phyloP scores from a whole-genome alignment of 1,140 invertebrate species.

The Himalopsyche phryganea region DNA sequence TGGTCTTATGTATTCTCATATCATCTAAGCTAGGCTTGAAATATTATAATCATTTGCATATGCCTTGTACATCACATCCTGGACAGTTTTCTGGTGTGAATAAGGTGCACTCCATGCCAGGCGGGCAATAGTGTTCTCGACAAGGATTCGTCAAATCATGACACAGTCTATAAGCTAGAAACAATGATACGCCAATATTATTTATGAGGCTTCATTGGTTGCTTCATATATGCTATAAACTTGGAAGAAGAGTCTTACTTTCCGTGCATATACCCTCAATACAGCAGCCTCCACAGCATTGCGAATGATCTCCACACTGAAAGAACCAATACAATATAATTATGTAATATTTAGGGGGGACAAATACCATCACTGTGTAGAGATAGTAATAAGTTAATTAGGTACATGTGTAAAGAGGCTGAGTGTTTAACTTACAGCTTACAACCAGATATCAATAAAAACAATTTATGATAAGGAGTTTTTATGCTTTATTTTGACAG shows the following conservation, averaged over 20 bases:
- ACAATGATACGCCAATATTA: not conserved
- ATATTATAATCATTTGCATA: conserved; percentile 18
- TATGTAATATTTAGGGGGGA: conserved; percentile 7
- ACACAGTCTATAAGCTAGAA: conserved; percentile 24
- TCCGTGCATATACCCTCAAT: conserved; percentile 22
- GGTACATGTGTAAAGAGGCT: too few species aligned
- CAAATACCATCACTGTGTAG: too few species aligned
- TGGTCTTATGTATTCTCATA: too few species aligned
- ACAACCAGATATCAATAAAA: too few species aligned
- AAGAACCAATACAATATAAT: conserved; percentile 7
- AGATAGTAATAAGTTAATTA: too few species aligned
- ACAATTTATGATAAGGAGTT: too few species aligned
- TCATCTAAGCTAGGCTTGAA: too few species aligned
- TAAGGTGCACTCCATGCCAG: conserved; percentile 13
- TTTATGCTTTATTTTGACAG: too few species aligned
- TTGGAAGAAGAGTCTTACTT: conserved; percentile 17
- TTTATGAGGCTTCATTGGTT: not conserved
- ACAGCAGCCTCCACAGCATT: conserved; percentile 32
- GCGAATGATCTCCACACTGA: conserved; percentile 24
- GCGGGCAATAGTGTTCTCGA: conserved; percentile 21
- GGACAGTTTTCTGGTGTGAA: conserved; percentile 28
- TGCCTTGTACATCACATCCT: conserved; percentile 24
- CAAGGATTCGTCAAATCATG: conserved; percentile 15
- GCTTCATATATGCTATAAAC: not conserved
- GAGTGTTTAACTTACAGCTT: too few species aligned